Evolutionary conservation across 1,140 invertebrate genomes (phyloP), one percentile per base, ranked within the genome.

Genomic region (Chironomus tepperi): DNA sequence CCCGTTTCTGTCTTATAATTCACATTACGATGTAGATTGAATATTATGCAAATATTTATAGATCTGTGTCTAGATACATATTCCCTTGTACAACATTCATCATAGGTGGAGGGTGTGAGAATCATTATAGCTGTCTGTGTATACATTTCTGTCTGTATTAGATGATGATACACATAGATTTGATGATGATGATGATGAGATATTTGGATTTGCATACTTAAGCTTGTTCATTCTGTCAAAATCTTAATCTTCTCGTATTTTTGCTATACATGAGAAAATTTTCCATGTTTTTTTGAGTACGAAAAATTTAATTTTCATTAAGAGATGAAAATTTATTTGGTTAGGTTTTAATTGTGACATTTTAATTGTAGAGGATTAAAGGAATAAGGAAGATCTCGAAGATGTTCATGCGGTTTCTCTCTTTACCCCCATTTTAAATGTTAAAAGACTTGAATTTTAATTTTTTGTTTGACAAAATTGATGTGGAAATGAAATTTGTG

Each of bases 11-110:
- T n/a, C n/a, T 57, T 15, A 57, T 57, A 57, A 34, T 34, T 34
- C 24, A 34, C 24, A 34, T 34, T 34, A 34, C 24, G 24, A 34
- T 34, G 24, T 34, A 57, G 47, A 57, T 57, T 57, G 47, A 57
- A 57, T n/a, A 57, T 57, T 57, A 57, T 57, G 47, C 47, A 57
- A 57, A 57, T 57, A 57, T 57, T 57, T 57, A 57, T 57, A 57
- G 47, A 57, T 57, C 2, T 47, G 43, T 47, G 43, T 47, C 47
- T 57, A n/a, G 47, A 12, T 57, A 57, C n/a, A 12, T 12, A 15
- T n/a, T 12, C 47, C n/a, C 47, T 57, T 47, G 43, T 47, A 47
- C 1, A 9, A 34, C 24, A 34, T 34, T 34, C 24, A 12, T 57
- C 47, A 57, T 57, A 57, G 43, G 15, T 9, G 1, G 43, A 47